Evolutionary conservation across 2,888 invertebrate species (phyloP).

Genomic region (Amitus sp.): DNA sequence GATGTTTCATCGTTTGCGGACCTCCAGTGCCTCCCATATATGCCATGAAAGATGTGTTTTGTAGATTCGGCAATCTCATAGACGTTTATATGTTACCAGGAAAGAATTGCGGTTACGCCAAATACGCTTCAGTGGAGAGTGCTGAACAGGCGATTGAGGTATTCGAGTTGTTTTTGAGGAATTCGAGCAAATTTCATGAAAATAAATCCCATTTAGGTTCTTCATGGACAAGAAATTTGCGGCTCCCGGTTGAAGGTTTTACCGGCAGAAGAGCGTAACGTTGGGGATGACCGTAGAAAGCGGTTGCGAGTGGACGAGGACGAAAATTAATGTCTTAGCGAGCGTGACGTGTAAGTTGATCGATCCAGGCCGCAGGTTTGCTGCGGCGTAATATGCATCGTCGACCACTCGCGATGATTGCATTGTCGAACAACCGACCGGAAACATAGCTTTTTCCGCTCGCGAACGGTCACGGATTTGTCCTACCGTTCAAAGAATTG

Average conservation of each 20-base stretch:
- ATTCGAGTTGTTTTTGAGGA: too few species aligned
- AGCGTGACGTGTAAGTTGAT: conserved; percentile 59
- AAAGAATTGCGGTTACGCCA: conserved; percentile 93
- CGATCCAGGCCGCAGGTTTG: conserved; percentile 16
- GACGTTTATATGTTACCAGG: conserved; percentile 90
- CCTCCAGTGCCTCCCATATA: conserved; percentile 76
- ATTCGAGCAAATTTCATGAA: too few species aligned
- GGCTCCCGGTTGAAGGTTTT: conserved; percentile 89
- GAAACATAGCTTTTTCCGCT: too few species aligned
- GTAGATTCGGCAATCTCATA: conserved; percentile 89
- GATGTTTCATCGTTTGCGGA: conserved; percentile 66
- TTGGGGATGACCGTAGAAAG: conserved; percentile 62
- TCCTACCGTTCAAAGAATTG: too few species aligned
- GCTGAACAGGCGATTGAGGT: conserved; percentile 82
- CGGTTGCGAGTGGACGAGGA: conserved; percentile 62
- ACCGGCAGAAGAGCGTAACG: conserved; percentile 82
- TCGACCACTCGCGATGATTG: neutral
- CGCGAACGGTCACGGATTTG: too few species aligned
- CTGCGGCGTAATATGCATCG: conserved; percentile 1
- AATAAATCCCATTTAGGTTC: too few species aligned
- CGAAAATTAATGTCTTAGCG: conserved; percentile 54
- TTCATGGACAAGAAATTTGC: conserved; percentile 90
- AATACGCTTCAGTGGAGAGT: conserved; percentile 79
- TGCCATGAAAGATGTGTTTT: conserved; percentile 87
- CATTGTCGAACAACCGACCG: neutral